Evolutionary conservation across 2,113 vertebrate species (phyloP).

Genomic region (Myotis lucifugus): DNA sequence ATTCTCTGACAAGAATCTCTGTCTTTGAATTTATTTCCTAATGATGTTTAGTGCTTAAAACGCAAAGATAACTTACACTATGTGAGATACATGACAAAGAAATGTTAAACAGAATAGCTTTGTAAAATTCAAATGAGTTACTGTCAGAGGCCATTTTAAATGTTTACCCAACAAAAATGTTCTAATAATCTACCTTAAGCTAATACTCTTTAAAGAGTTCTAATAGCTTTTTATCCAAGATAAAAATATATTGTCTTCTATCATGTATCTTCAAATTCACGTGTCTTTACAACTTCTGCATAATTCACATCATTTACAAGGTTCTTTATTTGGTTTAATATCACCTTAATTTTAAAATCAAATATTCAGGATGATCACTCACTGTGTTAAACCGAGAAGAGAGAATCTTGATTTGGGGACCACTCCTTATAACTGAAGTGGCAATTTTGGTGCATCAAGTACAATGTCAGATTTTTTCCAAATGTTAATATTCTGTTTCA

Average conservation of each 20-base stretch:
- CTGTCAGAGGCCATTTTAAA: neutral
- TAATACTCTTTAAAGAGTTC: conserved; percentile 21
- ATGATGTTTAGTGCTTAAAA: conserved; percentile 56
- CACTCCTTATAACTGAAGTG: neutral
- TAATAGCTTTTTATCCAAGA: neutral
- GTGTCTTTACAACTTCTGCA: neutral
- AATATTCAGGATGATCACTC: neutral
- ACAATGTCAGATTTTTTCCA: neutral
- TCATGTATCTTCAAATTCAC: neutral
- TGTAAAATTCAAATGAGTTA: conserved; percentile 47
- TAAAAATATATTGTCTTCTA: neutral
- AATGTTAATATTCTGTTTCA: neutral
- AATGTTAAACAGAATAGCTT: conserved; percentile 8
- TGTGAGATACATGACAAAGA: conserved; percentile 49
- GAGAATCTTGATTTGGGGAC: neutral
- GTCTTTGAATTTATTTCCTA: conserved; percentile 32
- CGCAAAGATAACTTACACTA: neutral
- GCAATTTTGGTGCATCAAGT: neutral
- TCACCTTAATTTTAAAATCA: neutral
- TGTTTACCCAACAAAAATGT: neutral
- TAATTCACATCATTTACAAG: neutral
- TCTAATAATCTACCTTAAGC: neutral
- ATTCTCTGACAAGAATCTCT: neutral
- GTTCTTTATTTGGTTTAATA: neutral
- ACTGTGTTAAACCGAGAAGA: neutral